Conservation (phyloP, 2,113 vertebrate genomes). For the Prionailurus bengalensis region DNA sequence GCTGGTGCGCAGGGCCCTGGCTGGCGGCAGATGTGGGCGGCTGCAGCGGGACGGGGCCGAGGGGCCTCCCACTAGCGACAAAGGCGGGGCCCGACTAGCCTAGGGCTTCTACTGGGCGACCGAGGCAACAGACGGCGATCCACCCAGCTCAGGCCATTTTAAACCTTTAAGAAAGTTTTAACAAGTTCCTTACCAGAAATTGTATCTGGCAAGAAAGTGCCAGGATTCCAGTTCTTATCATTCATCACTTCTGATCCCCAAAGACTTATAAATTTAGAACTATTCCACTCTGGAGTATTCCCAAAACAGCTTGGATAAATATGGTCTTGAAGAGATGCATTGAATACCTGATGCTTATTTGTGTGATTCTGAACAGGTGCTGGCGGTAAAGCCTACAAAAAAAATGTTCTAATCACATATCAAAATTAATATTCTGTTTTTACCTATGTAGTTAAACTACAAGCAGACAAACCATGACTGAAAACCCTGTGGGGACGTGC, state of each 20-base stretch:
- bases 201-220: conserved; percentile 95
- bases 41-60: fast-evolving
- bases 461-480: conserved; percentile 42
- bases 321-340: conserved; percentile 95
- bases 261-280: conserved; percentile 97
- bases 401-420: conserved; percentile 80
- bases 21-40: not conserved
- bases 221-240: conserved; percentile 96
- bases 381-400: conserved; percentile 93
- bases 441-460: conserved; percentile 70
- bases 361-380: conserved; percentile 94
- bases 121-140: not conserved
- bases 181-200: conserved; percentile 92
- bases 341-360: conserved; percentile 96
- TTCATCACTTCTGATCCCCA: conserved; percentile 98
- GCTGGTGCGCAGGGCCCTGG: fast-evolving
- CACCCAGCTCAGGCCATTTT: not conserved
- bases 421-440: conserved; percentile 81
- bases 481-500: not conserved
- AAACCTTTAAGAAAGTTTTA: conserved; percentile 78
- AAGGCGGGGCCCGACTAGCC: not conserved
- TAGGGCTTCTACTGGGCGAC: not conserved
- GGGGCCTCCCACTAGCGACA: fast-evolving
- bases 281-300: conserved; percentile 95
- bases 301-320: conserved; percentile 97